phyloP scores from a whole-genome alignment of 2,113 vertebrate species.

The Platichthys flesus region DNA sequence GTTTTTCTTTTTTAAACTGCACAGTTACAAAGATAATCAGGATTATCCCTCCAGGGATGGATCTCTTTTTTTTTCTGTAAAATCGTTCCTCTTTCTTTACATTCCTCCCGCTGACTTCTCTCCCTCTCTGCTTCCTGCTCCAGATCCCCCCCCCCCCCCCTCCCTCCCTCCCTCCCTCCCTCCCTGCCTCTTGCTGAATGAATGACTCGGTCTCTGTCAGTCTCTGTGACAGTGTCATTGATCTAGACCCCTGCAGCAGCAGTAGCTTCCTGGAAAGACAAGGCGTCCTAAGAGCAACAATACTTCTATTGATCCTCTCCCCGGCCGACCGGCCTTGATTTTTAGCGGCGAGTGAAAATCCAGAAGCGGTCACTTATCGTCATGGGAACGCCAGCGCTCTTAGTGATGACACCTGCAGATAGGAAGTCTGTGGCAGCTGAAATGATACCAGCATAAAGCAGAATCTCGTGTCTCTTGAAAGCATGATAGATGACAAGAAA shows the following conservation, averaged over 20 bases:
- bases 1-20: background rate
- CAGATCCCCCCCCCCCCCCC: background rate
- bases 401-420: conserved; percentile 32
- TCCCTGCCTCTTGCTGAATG: conserved; percentile 43
- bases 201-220: conserved; percentile 65
- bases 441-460: background rate
- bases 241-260: conserved; percentile 65
- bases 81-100: background rate
- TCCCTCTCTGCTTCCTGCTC: conserved; percentile 31
- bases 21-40: background rate
- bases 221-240: conserved; percentile 72
- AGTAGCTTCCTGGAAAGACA: conserved; percentile 75
- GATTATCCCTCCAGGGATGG: background rate
- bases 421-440: background rate
- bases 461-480: conserved; percentile 1
- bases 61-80: background rate
- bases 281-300: conserved; percentile 70
- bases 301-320: conserved; percentile 74
- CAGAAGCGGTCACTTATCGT: conserved; percentile 62
- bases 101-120: conserved; percentile 1
- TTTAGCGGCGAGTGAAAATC: conserved; percentile 53
- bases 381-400: conserved; percentile 60
- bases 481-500: conserved; percentile 23
- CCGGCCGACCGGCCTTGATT: conserved; percentile 58
- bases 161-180: background rate